These are phyloP conservation scores for Mormyrus lacerda DNA, from an alignment of 2,113 vertebrate species.

Conservation along the genomic window DNA sequence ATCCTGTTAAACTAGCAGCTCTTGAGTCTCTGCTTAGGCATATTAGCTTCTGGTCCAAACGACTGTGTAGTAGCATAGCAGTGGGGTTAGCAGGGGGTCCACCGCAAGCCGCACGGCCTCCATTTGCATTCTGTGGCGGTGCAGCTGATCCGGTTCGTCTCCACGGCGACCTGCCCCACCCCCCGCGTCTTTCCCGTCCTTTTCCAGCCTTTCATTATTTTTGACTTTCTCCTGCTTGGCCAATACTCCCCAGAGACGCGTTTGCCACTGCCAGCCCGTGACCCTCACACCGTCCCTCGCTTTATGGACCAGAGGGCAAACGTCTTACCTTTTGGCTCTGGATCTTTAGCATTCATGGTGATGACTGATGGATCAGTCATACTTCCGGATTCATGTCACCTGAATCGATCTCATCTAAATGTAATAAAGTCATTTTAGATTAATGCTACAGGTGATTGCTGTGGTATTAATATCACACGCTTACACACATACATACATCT, in stretches of 20 bases:
- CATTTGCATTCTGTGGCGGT: neutral
- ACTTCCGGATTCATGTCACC: neutral
- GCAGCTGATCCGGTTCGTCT: conserved; percentile 16
- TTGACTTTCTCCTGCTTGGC: neutral
- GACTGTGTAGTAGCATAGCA: neutral
- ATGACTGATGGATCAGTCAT: neutral
- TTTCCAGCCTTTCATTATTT: conserved; percentile 10
- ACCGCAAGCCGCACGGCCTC: neutral
- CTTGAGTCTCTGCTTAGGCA: conserved; percentile 4
- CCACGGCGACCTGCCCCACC: neutral
- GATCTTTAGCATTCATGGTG: neutral
- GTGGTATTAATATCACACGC: neutral
- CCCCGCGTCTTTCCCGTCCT: neutral
- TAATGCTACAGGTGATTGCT: neutral
- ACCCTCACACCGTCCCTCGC: neutral
- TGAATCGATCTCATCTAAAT: neutral
- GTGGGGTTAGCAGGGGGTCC: neutral
- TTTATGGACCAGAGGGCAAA: neutral
- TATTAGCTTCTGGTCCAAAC: neutral
- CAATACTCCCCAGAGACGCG: neutral
- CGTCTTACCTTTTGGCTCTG: neutral
- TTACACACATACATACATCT: neutral
- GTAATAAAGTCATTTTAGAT: neutral
- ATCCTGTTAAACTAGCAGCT: neutral
- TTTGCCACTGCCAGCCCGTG: neutral